Percentiles rank a stretch among this genome's conserved stretches.
Conservation (phyloP, 2,888 invertebrate species). For the Atrina japonica region DNA sequence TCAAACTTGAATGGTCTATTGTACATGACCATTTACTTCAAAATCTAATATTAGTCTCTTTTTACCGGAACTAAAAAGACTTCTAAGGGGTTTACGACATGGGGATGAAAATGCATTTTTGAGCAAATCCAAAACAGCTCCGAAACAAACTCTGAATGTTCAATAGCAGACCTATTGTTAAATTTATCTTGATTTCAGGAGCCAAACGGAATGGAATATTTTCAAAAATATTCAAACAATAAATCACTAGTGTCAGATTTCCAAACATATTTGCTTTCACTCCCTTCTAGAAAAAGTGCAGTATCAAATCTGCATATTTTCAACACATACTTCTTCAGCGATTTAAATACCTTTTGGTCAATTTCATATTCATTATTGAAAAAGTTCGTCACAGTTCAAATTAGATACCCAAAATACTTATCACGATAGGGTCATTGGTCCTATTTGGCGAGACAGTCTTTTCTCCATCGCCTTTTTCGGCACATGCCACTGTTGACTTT, state of each 20-base stretch:
- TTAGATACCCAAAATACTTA: slow-evolving; percentile 29
- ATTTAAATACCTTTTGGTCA: background rate
- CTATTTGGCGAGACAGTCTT: background rate
- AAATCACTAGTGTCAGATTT: background rate
- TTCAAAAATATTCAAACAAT: background rate
- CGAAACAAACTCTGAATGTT: slow-evolving; percentile 13
- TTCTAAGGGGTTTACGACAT: slow-evolving; percentile 10
- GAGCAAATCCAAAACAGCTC: slow-evolving; percentile 11
- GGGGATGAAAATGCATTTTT: slow-evolving; percentile 1
- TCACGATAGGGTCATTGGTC: slow-evolving; percentile 8
- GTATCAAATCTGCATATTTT: background rate
- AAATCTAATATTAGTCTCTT: too few species aligned
- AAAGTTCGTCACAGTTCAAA: background rate
- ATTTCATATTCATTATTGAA: background rate
- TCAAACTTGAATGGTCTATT: too few species aligned
- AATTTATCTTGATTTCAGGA: background rate
- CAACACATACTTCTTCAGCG: too few species aligned
- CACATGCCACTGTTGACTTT: slow-evolving; percentile 6
- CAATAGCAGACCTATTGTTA: slow-evolving; percentile 26
- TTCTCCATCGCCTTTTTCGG: slow-evolving; percentile 27
- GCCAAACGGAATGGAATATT: slow-evolving; percentile 28
- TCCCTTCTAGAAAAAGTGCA: slow-evolving; percentile 14
- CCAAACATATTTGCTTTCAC: slow-evolving; percentile 25
- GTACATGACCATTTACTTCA: too few species aligned
- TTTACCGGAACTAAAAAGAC: slow-evolving; percentile 6